Evolutionary conservation across 2,888 invertebrate genomes (phyloP), one percentile per base, ranked within the genome.

Genomic region (Synanthedon andrenaeformis): DNA sequence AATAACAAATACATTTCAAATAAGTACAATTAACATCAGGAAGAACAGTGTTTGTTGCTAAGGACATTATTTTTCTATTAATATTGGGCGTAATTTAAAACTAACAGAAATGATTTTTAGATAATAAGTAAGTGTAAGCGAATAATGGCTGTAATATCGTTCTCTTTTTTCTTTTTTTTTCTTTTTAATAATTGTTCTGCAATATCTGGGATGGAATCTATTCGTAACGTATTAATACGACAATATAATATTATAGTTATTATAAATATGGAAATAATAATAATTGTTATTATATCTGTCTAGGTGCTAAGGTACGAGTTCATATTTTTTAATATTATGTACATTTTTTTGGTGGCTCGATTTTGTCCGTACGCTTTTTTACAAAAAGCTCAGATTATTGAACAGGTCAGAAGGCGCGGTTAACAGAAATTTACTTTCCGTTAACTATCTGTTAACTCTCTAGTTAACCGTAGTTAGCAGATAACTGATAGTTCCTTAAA

Each of bases 201-300:
- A 70, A 74, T 81, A 79, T 83, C 84, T 82, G 83, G 79, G 82
- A 82, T 82, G 76, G 79, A 82, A 76, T 70, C 64, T 62, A 60
- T 67, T 70, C 69, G 73, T 67, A 70, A 74, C 66, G 72, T 76
- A 79, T 81, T 82, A 81, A 75, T 72, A 72, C 75, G 83, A 83
- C 82, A 85, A 84, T 84, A 83, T 82, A 65, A 70, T 77, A 79
- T 74, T 72, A 28, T 12, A 66, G 63, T 67, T 76, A 73, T 66
- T 69, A 62, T 70, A 64, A 71, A 69, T 28, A 51, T 68, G 69
- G 12, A 74, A 72, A 71, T 72, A 69, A 67, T 72, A 35, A 70
- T 80, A 74, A 73, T 67, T 73, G 67, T 72, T 76, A 76, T 67
- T 72, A 74, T 63, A 49, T 75, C 74, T 78, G 72, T 77, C 63